phyloP scores from a whole-genome alignment of 2,888 invertebrate species.

The Nomada ferruginata region DNA sequence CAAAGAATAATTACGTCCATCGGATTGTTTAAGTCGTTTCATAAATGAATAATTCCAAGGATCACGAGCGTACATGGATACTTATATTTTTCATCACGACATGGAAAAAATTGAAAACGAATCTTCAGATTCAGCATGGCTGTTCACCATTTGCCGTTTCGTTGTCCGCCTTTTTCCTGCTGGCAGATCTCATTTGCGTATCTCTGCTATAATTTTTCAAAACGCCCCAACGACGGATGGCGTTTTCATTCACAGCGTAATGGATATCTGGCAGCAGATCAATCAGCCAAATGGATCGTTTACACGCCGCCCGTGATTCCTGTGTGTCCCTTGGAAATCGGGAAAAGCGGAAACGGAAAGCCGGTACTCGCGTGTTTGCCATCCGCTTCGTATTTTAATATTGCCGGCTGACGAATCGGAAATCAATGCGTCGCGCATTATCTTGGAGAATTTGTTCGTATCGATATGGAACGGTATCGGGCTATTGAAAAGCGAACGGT shows the following conservation, averaged over 20 bases:
- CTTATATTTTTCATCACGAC: too few relatives aligned
- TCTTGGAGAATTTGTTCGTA: neutral
- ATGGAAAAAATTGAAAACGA: too few relatives aligned
- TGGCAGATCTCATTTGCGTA: conserved; percentile 6
- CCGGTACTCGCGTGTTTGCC: neutral
- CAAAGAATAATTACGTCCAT: too few relatives aligned
- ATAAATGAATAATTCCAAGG: too few relatives aligned
- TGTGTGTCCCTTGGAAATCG: conserved; percentile 15
- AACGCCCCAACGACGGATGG: conserved; percentile 11
- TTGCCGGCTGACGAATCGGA: conserved; percentile 11
- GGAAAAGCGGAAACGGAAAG: neutral
- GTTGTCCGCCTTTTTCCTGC: neutral
- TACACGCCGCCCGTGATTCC: neutral
- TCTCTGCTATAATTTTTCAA: conserved; percentile 22
- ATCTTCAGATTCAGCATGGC: neutral
- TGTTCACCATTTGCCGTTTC: neutral
- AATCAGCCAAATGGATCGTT: conserved; percentile 51
- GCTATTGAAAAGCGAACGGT: neutral
- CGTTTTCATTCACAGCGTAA: conserved; percentile 27
- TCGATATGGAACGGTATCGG: neutral
- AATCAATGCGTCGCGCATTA: conserved; percentile 18
- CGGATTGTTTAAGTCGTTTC: too few relatives aligned
- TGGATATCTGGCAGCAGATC: conserved; percentile 36
- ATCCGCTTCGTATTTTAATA: conserved; percentile 30
- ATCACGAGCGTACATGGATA: too few relatives aligned